phyloP scores from a whole-genome alignment of 2,888 invertebrate genomes.

The Lasiommata megera region DNA sequence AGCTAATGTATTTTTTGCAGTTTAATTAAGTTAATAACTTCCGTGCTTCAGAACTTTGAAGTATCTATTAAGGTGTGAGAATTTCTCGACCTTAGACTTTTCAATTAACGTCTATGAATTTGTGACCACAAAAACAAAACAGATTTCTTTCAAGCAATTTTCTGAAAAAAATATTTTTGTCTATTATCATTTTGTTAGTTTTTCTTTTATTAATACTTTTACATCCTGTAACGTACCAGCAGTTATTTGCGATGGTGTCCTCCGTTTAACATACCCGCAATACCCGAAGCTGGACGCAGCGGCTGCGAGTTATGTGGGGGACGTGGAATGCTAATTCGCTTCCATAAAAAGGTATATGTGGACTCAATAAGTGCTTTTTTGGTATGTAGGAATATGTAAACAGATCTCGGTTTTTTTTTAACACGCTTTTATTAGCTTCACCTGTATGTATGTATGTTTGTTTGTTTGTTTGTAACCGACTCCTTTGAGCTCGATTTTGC shows the following conservation, averaged over 20 bases:
- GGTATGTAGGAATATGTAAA: too few relatives aligned
- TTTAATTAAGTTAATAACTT: slow-evolving; percentile 32
- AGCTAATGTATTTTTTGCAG: slow-evolving; percentile 18
- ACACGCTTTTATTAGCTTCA: too few relatives aligned
- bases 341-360: too few relatives aligned
- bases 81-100: too few relatives aligned
- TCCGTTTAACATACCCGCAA: background rate
- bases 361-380: too few relatives aligned
- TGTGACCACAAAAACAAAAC: too few relatives aligned
- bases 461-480: too few relatives aligned
- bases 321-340: slow-evolving; percentile 5
- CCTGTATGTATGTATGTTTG: too few relatives aligned
- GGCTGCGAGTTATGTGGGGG: slow-evolving; percentile 1
- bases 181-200: background rate
- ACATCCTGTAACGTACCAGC: background rate
- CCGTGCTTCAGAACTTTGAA: background rate
- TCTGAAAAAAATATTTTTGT: too few relatives aligned
- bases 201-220: background rate
- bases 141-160: too few relatives aligned
- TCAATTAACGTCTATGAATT: background rate
- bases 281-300: background rate
- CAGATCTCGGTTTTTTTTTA: too few relatives aligned
- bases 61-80: background rate
- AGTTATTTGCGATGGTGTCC: background rate
- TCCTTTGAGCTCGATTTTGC: too few relatives aligned